phyloP scores from a whole-genome alignment of 2,888 invertebrate genomes.

The Ernsta delagoae region DNA sequence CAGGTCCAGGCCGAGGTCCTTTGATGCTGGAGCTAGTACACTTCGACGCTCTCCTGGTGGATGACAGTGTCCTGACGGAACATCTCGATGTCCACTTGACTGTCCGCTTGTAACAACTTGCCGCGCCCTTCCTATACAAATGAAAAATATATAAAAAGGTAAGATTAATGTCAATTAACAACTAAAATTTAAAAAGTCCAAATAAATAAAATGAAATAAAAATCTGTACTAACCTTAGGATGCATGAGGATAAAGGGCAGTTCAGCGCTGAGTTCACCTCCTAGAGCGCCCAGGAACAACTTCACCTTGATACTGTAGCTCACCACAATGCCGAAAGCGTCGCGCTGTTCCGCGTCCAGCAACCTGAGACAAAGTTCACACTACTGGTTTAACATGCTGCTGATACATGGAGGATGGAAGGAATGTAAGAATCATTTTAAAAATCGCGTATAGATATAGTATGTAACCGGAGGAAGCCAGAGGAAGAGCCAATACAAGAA shows the following conservation, averaged over 20 bases:
- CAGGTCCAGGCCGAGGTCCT: background rate
- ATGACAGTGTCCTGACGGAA: conserved; percentile 89
- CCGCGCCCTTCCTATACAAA: conserved; percentile 70
- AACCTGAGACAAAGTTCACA: conserved; percentile 51
- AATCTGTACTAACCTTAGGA: conserved; percentile 87
- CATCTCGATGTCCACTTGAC: conserved; percentile 89
- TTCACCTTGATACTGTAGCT: conserved; percentile 98
- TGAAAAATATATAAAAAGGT: background rate
- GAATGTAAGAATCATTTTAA: too few species aligned
- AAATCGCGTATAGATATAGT: too few species aligned
- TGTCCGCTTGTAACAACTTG: conserved; percentile 87
- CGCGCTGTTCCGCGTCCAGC: conserved; percentile 91
- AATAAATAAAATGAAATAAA: too few species aligned
- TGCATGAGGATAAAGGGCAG: conserved; percentile 96
- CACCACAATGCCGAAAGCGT: conserved; percentile 97
- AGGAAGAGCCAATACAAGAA: too few species aligned
- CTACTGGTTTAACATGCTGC: background rate
- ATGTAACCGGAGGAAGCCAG: too few species aligned
- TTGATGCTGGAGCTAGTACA: conserved; percentile 58
- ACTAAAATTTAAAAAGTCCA: too few species aligned
- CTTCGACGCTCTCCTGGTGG: conserved; percentile 82
- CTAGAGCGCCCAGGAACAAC: conserved; percentile 95
- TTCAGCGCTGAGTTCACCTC: conserved; percentile 96
- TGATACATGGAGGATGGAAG: background rate
- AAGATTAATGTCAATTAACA: too few species aligned